A percentile compares a stretch with the other conserved stretches of the same genome.
These are phyloP conservation scores for Ara ararauna DNA, from an alignment of 2,797 vertebrate genomes.

Conservation along the genomic window DNA sequence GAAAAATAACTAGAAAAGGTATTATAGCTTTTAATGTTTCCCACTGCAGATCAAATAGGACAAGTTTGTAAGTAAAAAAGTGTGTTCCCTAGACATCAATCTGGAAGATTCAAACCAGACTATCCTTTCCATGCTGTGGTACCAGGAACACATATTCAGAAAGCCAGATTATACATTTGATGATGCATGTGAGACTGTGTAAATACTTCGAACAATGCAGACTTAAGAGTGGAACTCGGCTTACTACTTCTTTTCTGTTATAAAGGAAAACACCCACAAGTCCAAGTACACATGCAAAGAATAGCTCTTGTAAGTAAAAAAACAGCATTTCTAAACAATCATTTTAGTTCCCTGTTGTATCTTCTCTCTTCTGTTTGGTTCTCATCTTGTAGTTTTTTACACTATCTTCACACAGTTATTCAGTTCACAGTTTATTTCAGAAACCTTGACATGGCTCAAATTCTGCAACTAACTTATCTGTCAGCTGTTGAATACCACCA, in stretches of 20 bases:
- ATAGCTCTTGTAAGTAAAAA: background rate
- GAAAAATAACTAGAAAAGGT: background rate
- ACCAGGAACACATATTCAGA: background rate
- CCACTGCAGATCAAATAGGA: background rate
- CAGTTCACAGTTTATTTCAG: background rate
- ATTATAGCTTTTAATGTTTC: background rate
- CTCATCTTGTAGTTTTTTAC: background rate
- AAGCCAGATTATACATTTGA: background rate
- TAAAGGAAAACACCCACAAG: slow-evolving; percentile 13
- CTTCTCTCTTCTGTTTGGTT: background rate
- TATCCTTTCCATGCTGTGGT: background rate
- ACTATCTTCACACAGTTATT: background rate
- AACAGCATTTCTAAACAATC: background rate
- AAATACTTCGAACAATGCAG: background rate
- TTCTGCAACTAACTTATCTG: background rate
- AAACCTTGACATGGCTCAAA: background rate
- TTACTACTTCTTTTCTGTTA: slow-evolving; percentile 19
- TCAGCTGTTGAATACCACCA: background rate
- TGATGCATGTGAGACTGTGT: background rate
- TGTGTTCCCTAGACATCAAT: background rate
- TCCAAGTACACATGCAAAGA: slow-evolving; percentile 16
- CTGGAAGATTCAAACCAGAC: background rate
- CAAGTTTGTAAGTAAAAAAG: background rate
- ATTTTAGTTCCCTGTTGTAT: background rate
- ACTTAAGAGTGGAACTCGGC: background rate